phyloP scores from a whole-genome alignment of 2,888 invertebrate genomes.

The Uropetala carovei region DNA sequence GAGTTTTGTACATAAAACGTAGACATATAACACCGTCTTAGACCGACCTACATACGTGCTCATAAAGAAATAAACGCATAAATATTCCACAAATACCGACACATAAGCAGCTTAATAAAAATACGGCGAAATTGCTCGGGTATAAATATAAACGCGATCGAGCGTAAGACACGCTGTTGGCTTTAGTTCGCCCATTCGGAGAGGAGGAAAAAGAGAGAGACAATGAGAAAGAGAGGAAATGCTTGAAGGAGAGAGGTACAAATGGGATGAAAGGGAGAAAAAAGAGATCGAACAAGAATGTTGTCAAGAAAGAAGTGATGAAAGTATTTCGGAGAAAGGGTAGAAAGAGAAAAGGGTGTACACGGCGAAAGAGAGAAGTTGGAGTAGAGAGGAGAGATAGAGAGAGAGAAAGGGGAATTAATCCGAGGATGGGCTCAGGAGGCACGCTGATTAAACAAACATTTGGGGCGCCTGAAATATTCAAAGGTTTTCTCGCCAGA shows the following conservation, averaged over 20 bases:
- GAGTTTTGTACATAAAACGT: too few species aligned
- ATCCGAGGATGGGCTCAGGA: conserved; percentile 61
- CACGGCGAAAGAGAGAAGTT: not conserved
- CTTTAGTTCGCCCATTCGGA: not conserved
- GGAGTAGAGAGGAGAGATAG: conserved; percentile 4
- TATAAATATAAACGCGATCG: too few species aligned
- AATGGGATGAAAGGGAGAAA: not conserved
- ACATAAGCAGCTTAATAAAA: too few species aligned
- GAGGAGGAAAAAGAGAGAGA: not conserved
- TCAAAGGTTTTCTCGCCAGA: conserved; percentile 63
- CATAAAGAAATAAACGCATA: too few species aligned
- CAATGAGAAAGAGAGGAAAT: not conserved
- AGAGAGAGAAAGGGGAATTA: conserved; percentile 34
- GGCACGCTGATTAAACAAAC: conserved; percentile 64
- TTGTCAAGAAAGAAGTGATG: not conserved
- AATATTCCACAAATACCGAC: too few species aligned
- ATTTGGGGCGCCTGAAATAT: conserved; percentile 63
- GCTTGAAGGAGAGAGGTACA: not conserved
- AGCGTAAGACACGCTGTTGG: too few species aligned
- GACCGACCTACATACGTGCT: too few species aligned
- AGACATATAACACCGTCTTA: too few species aligned
- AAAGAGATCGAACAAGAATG: not conserved
- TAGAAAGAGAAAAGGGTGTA: not conserved
- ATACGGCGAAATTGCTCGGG: too few species aligned
- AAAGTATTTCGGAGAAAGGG: conserved; percentile 5